These are phyloP conservation scores for Zaprionus capensis DNA, from an alignment of 1,140 invertebrate genomes.

Conservation along the genomic window DNA sequence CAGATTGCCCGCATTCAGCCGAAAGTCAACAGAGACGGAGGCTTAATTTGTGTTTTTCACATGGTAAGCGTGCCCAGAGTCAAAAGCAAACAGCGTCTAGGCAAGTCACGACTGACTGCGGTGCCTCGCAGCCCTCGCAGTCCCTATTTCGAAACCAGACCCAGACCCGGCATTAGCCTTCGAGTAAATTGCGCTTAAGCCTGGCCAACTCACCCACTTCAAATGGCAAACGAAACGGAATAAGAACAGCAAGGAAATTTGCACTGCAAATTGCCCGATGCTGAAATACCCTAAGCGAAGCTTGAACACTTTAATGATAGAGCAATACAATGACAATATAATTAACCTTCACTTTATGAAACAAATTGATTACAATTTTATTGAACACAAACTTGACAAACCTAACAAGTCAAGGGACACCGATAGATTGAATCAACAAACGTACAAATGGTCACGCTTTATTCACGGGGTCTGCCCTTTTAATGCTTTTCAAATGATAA, in stretches of 20 bases:
- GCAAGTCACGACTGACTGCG: conserved; percentile 11
- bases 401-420: background rate
- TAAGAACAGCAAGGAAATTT: background rate
- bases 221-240: conserved; percentile 8
- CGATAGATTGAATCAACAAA: background rate
- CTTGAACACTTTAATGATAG: background rate
- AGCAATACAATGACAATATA: background rate
- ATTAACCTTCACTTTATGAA: too few species aligned
- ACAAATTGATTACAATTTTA: background rate
- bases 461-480: background rate
- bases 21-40: conserved; percentile 32
- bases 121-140: background rate
- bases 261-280: background rate
- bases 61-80: conserved; percentile 12
- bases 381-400: background rate
- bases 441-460: background rate
- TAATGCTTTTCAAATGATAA: background rate
- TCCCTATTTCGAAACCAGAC: background rate
- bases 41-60: conserved; percentile 40
- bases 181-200: conserved; percentile 23
- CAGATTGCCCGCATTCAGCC: conserved; percentile 28
- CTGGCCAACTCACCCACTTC: conserved; percentile 14
- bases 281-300: background rate
- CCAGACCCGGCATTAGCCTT: background rate
- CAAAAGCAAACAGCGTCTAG: conserved; percentile 18